Evolutionary conservation across 2,113 vertebrate genomes (phyloP).

Genomic region (Mesoclemmys tuberculata): DNA sequence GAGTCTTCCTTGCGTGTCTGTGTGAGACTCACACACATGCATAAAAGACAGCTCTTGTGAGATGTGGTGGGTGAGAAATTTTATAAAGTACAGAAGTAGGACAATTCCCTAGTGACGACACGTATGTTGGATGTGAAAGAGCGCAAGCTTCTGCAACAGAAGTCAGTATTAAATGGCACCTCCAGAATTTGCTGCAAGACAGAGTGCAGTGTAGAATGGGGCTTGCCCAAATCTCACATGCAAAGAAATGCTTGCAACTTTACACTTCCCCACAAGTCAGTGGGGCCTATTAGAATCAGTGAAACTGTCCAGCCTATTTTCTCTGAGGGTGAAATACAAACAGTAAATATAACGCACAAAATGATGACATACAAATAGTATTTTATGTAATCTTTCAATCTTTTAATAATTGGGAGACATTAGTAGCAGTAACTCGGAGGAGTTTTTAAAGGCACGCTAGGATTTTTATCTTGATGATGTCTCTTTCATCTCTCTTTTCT

Average conservation of each 20-base stretch:
- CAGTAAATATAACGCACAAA: constrained; percentile 16
- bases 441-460: constrained; percentile 32
- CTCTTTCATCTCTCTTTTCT: neutral
- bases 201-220: neutral
- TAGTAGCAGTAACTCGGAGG: constrained; percentile 60
- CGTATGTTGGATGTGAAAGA: neutral
- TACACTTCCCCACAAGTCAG: neutral
- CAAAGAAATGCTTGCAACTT: neutral
- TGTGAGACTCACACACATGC: neutral
- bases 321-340: neutral
- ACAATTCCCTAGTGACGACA: neutral
- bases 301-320: neutral
- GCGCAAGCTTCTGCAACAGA: neutral
- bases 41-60: neutral
- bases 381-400: constrained; percentile 62
- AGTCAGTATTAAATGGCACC: neutral
- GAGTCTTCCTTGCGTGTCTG: neutral
- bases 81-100: neutral
- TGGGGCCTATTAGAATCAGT: neutral
- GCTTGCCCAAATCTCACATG: neutral
- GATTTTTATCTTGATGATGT: neutral
- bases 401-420: constrained; percentile 65
- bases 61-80: neutral
- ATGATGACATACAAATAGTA: constrained; percentile 45
- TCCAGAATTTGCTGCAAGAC: neutral